These are phyloP conservation scores for Chrysomallon squamiferum DNA, from an alignment of 1,140 invertebrate species.

Conservation along the genomic window DNA sequence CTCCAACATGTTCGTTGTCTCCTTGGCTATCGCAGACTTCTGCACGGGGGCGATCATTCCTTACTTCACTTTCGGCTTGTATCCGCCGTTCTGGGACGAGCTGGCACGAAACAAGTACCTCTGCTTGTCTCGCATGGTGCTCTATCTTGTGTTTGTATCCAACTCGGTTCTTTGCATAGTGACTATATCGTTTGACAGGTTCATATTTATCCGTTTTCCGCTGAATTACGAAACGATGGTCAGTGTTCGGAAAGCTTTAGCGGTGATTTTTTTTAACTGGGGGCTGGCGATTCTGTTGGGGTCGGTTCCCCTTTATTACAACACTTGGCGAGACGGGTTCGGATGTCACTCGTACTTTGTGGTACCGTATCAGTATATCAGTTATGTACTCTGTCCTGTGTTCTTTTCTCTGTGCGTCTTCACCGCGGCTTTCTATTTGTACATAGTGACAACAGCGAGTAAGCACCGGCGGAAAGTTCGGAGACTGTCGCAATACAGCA, in stretches of 20 bases:
- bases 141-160: neutral
- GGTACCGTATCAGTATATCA: neutral
- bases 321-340: neutral
- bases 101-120: neutral
- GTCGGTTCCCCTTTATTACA: neutral
- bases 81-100: neutral
- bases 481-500: no score
- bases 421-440: neutral
- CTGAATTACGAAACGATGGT: neutral
- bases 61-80: neutral
- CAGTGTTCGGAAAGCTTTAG: neutral
- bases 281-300: neutral
- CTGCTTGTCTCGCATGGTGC: neutral
- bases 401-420: neutral
- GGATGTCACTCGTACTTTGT: neutral
- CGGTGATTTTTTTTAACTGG: neutral
- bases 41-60: constrained; percentile 63
- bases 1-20: constrained; percentile 92
- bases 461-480: neutral
- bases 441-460: neutral
- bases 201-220: neutral
- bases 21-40: constrained; percentile 88
- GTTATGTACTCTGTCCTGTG: neutral
- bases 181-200: neutral
- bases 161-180: neutral